Evolutionary conservation across 2,888 invertebrate genomes (phyloP).

Genomic region (Acleris cristana): DNA sequence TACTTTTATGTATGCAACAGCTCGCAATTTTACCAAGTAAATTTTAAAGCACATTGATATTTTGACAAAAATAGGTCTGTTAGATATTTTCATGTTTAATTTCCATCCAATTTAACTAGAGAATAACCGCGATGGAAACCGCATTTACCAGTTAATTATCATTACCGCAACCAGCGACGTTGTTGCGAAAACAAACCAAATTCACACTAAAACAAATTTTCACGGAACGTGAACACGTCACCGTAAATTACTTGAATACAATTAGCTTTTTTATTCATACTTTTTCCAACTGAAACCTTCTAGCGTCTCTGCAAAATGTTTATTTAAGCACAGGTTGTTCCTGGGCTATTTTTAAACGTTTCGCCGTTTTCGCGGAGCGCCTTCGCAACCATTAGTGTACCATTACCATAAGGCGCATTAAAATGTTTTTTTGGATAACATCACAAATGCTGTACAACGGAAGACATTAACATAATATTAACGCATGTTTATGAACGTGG

Average conservation of each 20-base stretch:
- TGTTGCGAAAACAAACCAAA: slow-evolving; percentile 23
- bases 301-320: no score
- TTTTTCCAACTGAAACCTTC: not conserved
- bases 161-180: slow-evolving; percentile 22
- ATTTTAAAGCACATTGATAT: no score
- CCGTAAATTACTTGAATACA: slow-evolving; percentile 25
- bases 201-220: slow-evolving; percentile 24
- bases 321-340: no score
- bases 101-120: no score
- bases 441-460: not conserved
- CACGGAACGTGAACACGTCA: slow-evolving; percentile 19
- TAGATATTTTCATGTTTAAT: no score
- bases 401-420: no score
- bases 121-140: slow-evolving; percentile 15
- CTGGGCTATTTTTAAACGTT: no score
- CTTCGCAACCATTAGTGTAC: no score
- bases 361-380: no score
- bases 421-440: not conserved
- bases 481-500: slow-evolving; percentile 9
- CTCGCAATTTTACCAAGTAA: no score
- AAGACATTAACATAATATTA: slow-evolving; percentile 14
- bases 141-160: slow-evolving; percentile 29
- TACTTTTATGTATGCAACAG: no score
- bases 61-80: no score
- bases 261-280: slow-evolving; percentile 24